Conservation (phyloP, 2,888 invertebrate genomes). For the Ormyrus labotus region DNA sequence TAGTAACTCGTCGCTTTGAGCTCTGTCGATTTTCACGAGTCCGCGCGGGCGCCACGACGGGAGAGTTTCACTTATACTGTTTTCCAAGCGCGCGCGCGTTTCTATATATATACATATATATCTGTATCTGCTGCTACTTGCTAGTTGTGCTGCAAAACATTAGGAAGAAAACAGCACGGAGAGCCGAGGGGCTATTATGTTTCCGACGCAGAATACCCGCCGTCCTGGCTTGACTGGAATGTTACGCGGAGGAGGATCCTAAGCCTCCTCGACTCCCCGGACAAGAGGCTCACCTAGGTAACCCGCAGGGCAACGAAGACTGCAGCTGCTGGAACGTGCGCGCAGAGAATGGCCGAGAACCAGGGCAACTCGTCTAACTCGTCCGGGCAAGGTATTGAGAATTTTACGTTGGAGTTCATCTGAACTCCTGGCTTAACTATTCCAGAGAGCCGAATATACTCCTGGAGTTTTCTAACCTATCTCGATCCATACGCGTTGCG, state of each 20-base stretch:
- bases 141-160: neutral
- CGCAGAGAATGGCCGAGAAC: conserved; percentile 81
- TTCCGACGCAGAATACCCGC: conserved; percentile 62
- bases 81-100: neutral
- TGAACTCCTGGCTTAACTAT: neutral
- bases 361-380: conserved; percentile 83
- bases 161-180: neutral
- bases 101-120: no score
- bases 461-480: conserved; percentile 27
- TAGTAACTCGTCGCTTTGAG: no score
- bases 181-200: conserved; percentile 58
- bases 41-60: neutral
- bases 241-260: conserved; percentile 68
- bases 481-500: neutral
- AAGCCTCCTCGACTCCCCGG: conserved; percentile 49
- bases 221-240: conserved; percentile 63
- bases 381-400: conserved; percentile 72
- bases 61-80: neutral
- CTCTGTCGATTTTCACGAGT: no score
- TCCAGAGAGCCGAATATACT: neutral
- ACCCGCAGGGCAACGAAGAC: no score
- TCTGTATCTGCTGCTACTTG: neutral
- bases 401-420: neutral
- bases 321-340: no score
- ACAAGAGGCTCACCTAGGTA: no score